Percentiles rank a stretch among this genome's conserved stretches.
Evolutionary conservation across 2,113 vertebrate species (phyloP).

Genomic region (Nestor notabilis): DNA sequence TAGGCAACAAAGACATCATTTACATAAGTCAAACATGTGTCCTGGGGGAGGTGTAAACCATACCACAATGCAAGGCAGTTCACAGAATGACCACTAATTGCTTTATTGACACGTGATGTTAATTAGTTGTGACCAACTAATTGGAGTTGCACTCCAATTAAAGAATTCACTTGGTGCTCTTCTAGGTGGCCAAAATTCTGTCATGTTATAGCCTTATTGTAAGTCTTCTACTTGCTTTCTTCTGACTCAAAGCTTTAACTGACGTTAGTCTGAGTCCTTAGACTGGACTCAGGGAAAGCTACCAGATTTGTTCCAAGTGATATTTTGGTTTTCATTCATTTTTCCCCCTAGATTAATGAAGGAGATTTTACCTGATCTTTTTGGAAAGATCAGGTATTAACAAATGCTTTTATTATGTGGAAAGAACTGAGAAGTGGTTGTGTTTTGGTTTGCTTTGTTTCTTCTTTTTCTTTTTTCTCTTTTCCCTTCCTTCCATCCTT

Average conservation of each 20-base stretch:
- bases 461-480: neutral
- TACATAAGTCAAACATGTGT: neutral
- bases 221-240: neutral
- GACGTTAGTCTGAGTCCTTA: neutral
- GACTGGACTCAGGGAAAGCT: neutral
- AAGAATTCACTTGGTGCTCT: constrained; percentile 59
- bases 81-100: constrained; percentile 39
- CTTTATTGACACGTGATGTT: neutral
- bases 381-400: too few species aligned
- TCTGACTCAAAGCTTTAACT: neutral
- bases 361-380: neutral
- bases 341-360: neutral
- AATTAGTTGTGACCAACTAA: constrained; percentile 46
- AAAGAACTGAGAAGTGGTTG: neutral
- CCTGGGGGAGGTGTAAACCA: neutral
- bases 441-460: neutral
- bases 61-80: constrained; percentile 45
- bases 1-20: constrained; percentile 48
- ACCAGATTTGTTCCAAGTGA: neutral
- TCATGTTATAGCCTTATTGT: neutral
- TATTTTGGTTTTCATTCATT: neutral
- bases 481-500: neutral
- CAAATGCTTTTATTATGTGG: neutral
- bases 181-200: neutral
- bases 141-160: constrained; percentile 65